Evolutionary conservation across 2,888 invertebrate species (phyloP), one percentile per base, ranked within the genome.

Genomic region (Temnothorax rugatulus): DNA sequence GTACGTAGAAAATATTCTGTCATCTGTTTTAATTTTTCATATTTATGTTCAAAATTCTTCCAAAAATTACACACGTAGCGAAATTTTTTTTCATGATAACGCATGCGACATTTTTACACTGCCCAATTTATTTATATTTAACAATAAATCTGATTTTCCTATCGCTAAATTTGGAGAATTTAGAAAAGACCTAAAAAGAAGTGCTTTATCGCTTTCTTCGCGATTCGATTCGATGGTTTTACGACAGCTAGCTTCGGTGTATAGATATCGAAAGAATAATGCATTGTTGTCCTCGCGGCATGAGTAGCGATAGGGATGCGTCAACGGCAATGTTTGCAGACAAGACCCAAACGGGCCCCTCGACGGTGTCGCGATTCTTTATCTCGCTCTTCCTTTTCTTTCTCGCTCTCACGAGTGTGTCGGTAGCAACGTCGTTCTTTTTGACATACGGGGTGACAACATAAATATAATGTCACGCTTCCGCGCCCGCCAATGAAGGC

Each of bases 391-490:
- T 44, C 44, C n/a, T 15, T n/a, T n/a, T 41, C 57, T 21, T 50
- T 86, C 86, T 76, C 84, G 74, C 88, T 90, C 89, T 86, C 82
- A 87, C 82, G 82, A 82, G 82, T 82, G 63, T 44, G 52, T 83
- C 85, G 83, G 88, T 92, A 91, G 90, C 90, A 79, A 76, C 90
- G 91, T 90, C 91, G 91, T 92, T 68, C 66, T 68, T 68, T 29
- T 47, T 91, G 91, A 91, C 93, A 91, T 91, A 91, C 93, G 90
- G 91, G 92, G 92, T 93, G 94, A 93, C 93, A 93, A 94, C 94
- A 94, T 94, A 94, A 94, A 94, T 94, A 94, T 94, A 93, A 94
- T 94, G 94, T 94, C 93, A 94, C 93, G 94, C 94, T 94, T 90
- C 92, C 90, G 87, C 92, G 94, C 92, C 90, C 92, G 91, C 92